Evolutionary conservation across 2,797 vertebrate genomes (phyloP).

Genomic region (Channa striata): DNA sequence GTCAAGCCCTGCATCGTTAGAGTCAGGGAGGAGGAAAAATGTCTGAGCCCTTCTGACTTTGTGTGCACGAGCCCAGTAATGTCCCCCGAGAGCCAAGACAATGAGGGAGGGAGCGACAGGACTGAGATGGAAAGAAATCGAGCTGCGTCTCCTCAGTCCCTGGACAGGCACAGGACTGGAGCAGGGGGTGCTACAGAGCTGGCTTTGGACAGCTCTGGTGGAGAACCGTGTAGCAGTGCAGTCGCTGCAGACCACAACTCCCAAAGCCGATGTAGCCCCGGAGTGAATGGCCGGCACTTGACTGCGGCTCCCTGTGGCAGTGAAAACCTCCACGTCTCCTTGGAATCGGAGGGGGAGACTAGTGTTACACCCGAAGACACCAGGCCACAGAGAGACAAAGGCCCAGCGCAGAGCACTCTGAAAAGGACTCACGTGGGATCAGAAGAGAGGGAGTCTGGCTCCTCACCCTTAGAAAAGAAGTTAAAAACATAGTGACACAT

Average conservation of each 20-base stretch:
- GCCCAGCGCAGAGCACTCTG: slow-evolving; percentile 51
- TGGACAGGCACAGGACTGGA: slow-evolving; percentile 57
- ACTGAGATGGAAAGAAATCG: slow-evolving; percentile 48
- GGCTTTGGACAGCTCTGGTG: slow-evolving; percentile 46
- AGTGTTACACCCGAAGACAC: slow-evolving; percentile 41
- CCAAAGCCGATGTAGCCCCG: slow-evolving; percentile 68
- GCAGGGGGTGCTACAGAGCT: slow-evolving; percentile 19
- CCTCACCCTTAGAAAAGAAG: slow-evolving; percentile 93
- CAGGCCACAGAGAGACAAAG: slow-evolving; percentile 58
- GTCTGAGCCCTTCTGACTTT: slow-evolving; percentile 69
- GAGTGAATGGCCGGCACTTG: slow-evolving; percentile 86
- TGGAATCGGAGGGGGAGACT: slow-evolving; percentile 69
- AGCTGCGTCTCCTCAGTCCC: slow-evolving; percentile 31
- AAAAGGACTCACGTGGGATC: slow-evolving; percentile 89
- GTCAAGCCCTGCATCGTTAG: slow-evolving; percentile 36
- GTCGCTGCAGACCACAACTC: slow-evolving; percentile 33
- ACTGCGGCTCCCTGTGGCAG: slow-evolving; percentile 78
- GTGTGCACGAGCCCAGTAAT: slow-evolving; percentile 74
- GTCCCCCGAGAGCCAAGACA: slow-evolving; percentile 71
- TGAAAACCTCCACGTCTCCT: slow-evolving; percentile 68
- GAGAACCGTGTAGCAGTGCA: slow-evolving; percentile 57
- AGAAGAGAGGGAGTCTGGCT: slow-evolving; percentile 87
- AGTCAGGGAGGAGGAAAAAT: slow-evolving; percentile 61
- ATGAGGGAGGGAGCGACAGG: slow-evolving; percentile 50
- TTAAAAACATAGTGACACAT: slow-evolving; percentile 89